Evolutionary conservation across 2,888 invertebrate genomes (phyloP).

Genomic region (Chouioia cunea): DNA sequence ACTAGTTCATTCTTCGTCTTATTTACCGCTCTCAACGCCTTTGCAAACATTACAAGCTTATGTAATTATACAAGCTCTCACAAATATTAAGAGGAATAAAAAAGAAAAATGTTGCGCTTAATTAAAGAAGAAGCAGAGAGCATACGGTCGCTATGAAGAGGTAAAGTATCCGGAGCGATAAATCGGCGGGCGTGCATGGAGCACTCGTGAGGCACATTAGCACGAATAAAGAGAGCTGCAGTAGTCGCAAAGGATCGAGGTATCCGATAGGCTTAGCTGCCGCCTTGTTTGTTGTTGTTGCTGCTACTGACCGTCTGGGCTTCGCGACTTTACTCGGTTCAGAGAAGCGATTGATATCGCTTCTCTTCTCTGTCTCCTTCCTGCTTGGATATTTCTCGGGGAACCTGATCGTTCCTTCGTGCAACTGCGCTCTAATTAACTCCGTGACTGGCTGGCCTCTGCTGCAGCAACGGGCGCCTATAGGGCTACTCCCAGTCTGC

Average conservation of each 20-base stretch:
- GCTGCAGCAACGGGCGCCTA: conserved; percentile 52
- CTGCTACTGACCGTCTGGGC: not conserved
- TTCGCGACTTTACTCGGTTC: conserved; percentile 49
- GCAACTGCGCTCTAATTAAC: conserved; percentile 66
- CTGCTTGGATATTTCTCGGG: too few relatives aligned
- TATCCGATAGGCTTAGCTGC: conserved; percentile 10
- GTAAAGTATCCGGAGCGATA: conserved; percentile 15
- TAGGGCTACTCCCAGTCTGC: conserved; percentile 7
- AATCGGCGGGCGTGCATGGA: conserved; percentile 12
- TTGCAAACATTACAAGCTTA: conserved; percentile 38
- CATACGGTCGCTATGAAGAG: conserved; percentile 6
- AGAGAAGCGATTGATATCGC: conserved; percentile 65
- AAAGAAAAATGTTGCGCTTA: too few relatives aligned
- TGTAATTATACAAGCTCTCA: conserved; percentile 11
- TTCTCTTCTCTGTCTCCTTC: too few relatives aligned
- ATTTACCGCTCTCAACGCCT: conserved; percentile 30
- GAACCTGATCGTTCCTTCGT: conserved; percentile 62
- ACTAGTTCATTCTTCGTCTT: conserved; percentile 42
- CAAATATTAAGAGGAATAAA: not conserved
- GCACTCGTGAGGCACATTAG: conserved; percentile 15
- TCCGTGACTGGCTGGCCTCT: conserved; percentile 66
- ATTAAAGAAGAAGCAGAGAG: too few relatives aligned
- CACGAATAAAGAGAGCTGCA: conserved; percentile 3
- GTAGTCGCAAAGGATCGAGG: not conserved
- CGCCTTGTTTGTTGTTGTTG: conserved; percentile 1